Evolutionary conservation across 2,113 vertebrate genomes (phyloP).

Genomic region (Phalacrocorax carbo): DNA sequence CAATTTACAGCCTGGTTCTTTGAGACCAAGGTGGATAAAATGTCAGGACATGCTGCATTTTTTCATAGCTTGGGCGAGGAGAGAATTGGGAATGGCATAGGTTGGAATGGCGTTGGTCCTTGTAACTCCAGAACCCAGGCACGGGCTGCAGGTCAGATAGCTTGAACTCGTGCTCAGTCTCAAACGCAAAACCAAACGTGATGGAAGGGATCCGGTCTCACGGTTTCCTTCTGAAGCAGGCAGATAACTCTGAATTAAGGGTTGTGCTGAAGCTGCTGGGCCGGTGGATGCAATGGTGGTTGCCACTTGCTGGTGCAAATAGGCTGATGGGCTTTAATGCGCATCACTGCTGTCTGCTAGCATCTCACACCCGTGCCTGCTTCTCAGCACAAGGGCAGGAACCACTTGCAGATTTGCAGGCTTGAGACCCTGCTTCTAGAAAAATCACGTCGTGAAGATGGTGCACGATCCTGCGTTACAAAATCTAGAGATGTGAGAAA

Average conservation of each 20-base stretch:
- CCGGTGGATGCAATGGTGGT: rapidly evolving
- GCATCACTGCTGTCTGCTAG: background rate
- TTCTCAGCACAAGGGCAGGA: background rate
- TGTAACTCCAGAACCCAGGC: background rate
- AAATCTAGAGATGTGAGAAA: background rate
- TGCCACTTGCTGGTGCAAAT: background rate
- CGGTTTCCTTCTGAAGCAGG: background rate
- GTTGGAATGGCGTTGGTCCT: background rate
- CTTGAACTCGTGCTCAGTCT: background rate
- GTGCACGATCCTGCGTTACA: rapidly evolving
- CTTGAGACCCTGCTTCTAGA: background rate
- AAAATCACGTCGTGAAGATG: rapidly evolving
- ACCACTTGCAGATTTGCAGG: background rate
- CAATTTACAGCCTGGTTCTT: background rate
- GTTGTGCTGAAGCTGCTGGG: background rate
- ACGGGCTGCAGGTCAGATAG: background rate
- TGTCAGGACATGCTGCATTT: background rate
- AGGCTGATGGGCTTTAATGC: background rate
- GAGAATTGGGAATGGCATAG: background rate
- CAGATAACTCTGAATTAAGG: background rate
- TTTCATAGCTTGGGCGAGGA: background rate
- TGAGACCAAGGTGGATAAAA: background rate
- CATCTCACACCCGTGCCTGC: rapidly evolving
- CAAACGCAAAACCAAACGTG: background rate
- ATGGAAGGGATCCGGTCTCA: background rate